Evolutionary conservation across 2,113 vertebrate species (phyloP).

Genomic region (Collichthys lucidus): DNA sequence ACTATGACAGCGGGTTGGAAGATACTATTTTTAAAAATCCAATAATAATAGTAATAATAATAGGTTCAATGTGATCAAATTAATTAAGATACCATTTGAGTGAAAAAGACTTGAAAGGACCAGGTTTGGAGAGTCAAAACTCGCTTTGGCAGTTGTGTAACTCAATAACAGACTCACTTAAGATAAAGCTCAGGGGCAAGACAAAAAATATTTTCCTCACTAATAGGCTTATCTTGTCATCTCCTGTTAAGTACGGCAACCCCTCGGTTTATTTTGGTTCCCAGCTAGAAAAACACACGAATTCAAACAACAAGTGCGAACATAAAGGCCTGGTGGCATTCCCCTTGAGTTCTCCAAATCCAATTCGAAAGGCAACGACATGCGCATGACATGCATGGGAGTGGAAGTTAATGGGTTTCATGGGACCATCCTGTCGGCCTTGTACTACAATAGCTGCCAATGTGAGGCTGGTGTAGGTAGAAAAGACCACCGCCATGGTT

Average conservation of each 20-base stretch:
- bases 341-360: conserved; percentile 64
- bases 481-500: conserved; percentile 1
- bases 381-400: conserved; percentile 71
- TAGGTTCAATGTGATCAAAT: conserved; percentile 3
- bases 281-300: conserved; percentile 34
- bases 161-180: conserved; percentile 22
- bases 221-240: conserved; percentile 41
- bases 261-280: conserved; percentile 32
- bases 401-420: conserved; percentile 70
- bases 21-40: not conserved
- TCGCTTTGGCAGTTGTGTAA: not conserved
- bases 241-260: conserved; percentile 24
- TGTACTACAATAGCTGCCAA: conserved; percentile 29
- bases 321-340: conserved; percentile 56
- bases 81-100: not conserved
- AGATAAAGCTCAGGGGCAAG: conserved; percentile 34
- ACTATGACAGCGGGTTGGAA: not conserved
- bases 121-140: conserved; percentile 20
- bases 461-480: conserved; percentile 15
- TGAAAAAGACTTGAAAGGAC: conserved; percentile 1
- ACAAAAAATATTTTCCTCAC: conserved; percentile 28
- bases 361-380: conserved; percentile 70
- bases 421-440: conserved; percentile 56
- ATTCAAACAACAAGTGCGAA: conserved; percentile 6
- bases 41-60: not conserved